Conservation (phyloP, 2,797 vertebrate genomes). For the Brotula barbata region DNA sequence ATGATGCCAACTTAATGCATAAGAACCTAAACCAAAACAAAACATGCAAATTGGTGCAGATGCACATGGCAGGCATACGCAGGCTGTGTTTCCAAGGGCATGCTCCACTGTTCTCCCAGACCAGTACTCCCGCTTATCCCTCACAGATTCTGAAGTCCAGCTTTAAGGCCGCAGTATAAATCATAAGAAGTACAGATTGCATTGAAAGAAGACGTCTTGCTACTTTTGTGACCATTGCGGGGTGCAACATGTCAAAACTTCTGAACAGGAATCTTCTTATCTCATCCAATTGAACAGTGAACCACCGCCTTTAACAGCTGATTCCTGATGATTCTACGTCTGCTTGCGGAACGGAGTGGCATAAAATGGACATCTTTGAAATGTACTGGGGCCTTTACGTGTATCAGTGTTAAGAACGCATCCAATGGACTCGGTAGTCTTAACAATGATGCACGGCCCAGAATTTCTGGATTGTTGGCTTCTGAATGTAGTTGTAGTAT, state of each 20-base stretch:
- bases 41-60: slow-evolving; percentile 70
- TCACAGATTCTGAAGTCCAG: neutral
- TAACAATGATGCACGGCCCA: neutral
- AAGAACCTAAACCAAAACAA: slow-evolving; percentile 38
- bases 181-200: no score
- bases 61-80: slow-evolving; percentile 62
- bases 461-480: neutral
- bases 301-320: no score
- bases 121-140: slow-evolving; percentile 41
- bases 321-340: no score
- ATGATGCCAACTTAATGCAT: slow-evolving; percentile 38
- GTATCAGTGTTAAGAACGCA: neutral
- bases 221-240: no score
- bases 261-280: no score
- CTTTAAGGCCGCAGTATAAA: no score
- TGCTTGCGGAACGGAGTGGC: no score
- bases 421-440: slow-evolving; percentile 1
- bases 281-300: no score
- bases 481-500: neutral
- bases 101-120: slow-evolving; percentile 64
- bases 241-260: no score
- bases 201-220: no score
- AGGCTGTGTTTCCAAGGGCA: slow-evolving; percentile 48
- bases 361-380: no score
- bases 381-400: neutral